Evolutionary conservation across 1,140 invertebrate genomes (phyloP).

Genomic region (Meloidogyne floridensis): DNA sequence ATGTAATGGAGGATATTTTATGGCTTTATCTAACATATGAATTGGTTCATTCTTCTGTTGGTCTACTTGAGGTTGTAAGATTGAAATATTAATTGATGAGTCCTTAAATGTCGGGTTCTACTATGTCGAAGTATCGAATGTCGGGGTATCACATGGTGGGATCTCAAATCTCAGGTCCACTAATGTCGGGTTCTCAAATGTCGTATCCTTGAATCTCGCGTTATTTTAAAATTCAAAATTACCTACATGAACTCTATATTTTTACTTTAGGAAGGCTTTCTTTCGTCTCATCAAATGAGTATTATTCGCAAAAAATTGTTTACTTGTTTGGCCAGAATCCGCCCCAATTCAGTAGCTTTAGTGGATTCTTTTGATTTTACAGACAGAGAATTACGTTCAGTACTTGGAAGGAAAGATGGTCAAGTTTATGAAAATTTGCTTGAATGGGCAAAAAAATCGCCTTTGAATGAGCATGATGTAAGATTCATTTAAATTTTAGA

Average conservation of each 20-base stretch:
- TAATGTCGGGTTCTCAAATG: too few species aligned
- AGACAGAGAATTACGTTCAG: constrained; percentile 80
- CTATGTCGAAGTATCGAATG: too few species aligned
- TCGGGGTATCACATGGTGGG: too few species aligned
- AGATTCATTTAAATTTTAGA: neutral
- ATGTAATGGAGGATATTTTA: constrained; percentile 47
- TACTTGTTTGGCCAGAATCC: constrained; percentile 73
- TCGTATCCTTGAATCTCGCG: too few species aligned
- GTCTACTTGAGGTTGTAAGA: constrained; percentile 34
- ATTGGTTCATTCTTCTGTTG: constrained; percentile 42
- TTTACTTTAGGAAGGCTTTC: constrained; percentile 43
- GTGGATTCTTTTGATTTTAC: constrained; percentile 87
- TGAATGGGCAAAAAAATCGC: constrained; percentile 81
- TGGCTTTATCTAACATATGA: constrained; percentile 51
- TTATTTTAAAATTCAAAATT: too few species aligned
- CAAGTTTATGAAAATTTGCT: constrained; percentile 86
- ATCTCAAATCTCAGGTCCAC: too few species aligned
- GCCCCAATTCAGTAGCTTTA: constrained; percentile 83
- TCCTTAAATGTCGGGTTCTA: too few species aligned
- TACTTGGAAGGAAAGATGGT: constrained; percentile 85
- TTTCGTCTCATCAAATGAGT: constrained; percentile 39
- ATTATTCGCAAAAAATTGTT: constrained; percentile 70
- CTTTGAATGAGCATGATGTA: constrained; percentile 77
- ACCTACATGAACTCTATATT: too few species aligned
- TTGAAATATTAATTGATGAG: neutral